Conservation (phyloP, 2,797 vertebrate genomes). For the Takifugu ocellatus region DNA sequence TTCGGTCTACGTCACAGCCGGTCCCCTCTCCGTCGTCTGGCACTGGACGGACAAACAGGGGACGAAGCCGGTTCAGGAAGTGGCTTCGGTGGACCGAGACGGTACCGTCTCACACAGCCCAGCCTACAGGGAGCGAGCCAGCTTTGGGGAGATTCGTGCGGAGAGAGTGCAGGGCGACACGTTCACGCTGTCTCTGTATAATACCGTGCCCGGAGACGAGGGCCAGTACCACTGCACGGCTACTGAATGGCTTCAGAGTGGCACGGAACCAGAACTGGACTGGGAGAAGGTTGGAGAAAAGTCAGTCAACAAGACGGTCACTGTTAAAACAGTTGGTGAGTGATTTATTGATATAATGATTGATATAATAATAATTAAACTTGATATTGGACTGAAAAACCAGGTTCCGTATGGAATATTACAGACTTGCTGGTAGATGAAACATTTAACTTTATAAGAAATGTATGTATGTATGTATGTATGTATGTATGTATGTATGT, state of each 20-base stretch:
- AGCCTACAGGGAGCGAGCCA: conserved; percentile 54
- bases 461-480: too few relatives aligned
- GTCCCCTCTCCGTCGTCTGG: conserved; percentile 86
- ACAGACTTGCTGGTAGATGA: background rate
- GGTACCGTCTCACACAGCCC: conserved; percentile 72
- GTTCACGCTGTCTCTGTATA: conserved; percentile 79
- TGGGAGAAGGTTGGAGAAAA: conserved; percentile 92
- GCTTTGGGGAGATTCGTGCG: conserved; percentile 63
- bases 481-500: too few relatives aligned
- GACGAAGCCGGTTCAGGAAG: conserved; percentile 73
- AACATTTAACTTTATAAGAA: too few relatives aligned
- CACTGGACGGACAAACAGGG: conserved; percentile 82
- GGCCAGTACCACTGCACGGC: conserved; percentile 79
- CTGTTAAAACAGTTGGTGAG: conserved; percentile 89
- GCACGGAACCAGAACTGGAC: conserved; percentile 73
- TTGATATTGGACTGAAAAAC: background rate
- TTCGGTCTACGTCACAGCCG: conserved; percentile 74
- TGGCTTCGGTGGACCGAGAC: conserved; percentile 84
- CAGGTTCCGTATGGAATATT: background rate
- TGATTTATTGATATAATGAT: conserved; percentile 4
- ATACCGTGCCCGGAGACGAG: conserved; percentile 65
- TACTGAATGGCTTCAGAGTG: conserved; percentile 73
- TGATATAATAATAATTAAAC: background rate
- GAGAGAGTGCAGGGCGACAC: conserved; percentile 67
- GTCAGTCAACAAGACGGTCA: conserved; percentile 73